phyloP scores from a whole-genome alignment of 2,888 invertebrate species.

The Troides helena region DNA sequence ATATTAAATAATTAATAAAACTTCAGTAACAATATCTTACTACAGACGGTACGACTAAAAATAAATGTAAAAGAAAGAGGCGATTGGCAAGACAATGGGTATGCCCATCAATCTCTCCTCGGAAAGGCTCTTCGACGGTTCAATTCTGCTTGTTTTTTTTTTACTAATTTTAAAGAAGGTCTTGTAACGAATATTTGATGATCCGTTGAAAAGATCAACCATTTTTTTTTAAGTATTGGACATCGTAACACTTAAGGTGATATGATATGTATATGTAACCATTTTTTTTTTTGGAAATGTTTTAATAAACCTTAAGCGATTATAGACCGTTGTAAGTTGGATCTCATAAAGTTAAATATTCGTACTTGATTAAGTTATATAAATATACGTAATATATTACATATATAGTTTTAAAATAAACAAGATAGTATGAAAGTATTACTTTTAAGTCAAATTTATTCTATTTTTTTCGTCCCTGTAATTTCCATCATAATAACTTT shows the following conservation, averaged over 20 bases:
- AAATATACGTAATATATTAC: too few relatives aligned
- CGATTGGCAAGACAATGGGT: constrained; percentile 24
- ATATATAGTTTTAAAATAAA: too few relatives aligned
- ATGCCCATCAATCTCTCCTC: constrained; percentile 26
- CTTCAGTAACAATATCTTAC: constrained; percentile 5
- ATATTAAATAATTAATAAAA: neutral
- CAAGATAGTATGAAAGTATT: too few relatives aligned
- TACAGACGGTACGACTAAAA: neutral
- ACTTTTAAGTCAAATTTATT: too few relatives aligned
- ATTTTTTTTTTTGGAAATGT: neutral
- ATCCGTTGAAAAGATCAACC: constrained; percentile 7
- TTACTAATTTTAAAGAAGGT: neutral
- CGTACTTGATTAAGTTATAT: too few relatives aligned
- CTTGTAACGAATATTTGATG: constrained; percentile 18
- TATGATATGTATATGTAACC: neutral
- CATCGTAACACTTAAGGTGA: neutral
- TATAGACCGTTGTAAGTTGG: too few relatives aligned
- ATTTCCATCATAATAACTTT: too few relatives aligned
- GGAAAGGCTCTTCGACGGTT: constrained; percentile 7
- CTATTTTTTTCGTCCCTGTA: too few relatives aligned
- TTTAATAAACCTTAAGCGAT: constrained; percentile 13
- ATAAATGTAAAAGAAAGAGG: constrained; percentile 14
- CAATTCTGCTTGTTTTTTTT: constrained; percentile 10
- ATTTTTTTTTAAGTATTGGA: neutral
- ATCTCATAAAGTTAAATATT: too few relatives aligned